Conservation (phyloP, 2,113 vertebrate species). For the Lontra canadensis region DNA sequence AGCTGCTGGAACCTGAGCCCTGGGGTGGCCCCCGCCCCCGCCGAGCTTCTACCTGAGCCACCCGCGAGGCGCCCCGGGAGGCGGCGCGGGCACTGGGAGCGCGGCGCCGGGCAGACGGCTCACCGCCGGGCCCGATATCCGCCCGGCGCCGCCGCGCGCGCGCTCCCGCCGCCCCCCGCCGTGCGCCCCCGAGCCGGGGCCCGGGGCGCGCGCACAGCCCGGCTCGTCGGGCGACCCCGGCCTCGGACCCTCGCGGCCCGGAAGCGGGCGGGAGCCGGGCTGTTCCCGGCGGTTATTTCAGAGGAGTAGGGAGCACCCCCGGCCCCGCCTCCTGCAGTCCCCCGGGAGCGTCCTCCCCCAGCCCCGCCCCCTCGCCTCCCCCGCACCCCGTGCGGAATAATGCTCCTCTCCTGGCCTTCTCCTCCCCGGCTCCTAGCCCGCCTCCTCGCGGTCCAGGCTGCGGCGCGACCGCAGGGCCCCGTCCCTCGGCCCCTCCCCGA, state of each 20-base stretch:
- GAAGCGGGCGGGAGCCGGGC: background rate
- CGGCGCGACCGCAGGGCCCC: background rate
- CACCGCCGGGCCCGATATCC: background rate
- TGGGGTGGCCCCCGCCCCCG: background rate
- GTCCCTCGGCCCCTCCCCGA: background rate
- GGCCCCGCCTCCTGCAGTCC: background rate
- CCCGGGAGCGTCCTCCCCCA: background rate
- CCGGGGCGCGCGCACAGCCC: background rate
- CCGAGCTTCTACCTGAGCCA: slow-evolving; percentile 40
- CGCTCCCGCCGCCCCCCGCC: background rate
- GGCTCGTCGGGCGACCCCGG: slow-evolving; percentile 3
- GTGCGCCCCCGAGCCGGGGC: slow-evolving; percentile 43
- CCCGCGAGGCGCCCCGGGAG: slow-evolving; percentile 44
- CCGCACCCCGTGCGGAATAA: background rate
- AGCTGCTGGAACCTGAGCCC: slow-evolving; percentile 31
- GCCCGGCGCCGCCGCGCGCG: slow-evolving; percentile 73
- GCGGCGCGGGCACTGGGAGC: slow-evolving; percentile 44
- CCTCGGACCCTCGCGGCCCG: background rate
- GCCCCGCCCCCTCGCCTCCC: background rate
- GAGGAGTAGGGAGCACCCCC: background rate
- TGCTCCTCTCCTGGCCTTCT: fast-evolving
- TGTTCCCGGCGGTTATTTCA: background rate
- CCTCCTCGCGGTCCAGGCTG: background rate
- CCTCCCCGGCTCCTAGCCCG: background rate
- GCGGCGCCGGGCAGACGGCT: slow-evolving; percentile 63